Percentiles rank a stretch among this genome's conserved stretches.
phyloP scores from a whole-genome alignment of 2,888 invertebrate genomes.

The Hirtodrosophila trivittata region DNA sequence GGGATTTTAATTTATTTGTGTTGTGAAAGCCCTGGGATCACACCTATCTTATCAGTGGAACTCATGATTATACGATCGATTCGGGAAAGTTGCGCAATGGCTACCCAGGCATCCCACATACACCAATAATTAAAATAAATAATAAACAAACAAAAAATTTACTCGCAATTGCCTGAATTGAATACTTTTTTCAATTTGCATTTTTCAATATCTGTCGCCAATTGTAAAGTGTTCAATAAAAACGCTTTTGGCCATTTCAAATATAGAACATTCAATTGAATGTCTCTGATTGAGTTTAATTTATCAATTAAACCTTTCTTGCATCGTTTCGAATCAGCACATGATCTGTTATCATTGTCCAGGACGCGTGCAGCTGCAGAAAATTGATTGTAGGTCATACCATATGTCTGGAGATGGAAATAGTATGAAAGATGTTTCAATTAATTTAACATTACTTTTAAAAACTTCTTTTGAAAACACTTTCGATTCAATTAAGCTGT shows the following conservation, averaged over 20 bases:
- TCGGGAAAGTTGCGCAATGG: not conserved
- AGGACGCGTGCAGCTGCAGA: no score
- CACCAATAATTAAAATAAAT: constrained; percentile 9
- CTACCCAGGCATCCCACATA: not conserved
- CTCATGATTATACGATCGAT: not conserved
- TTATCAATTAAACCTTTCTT: constrained; percentile 26
- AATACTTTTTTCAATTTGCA: constrained; percentile 7
- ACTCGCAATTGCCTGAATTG: constrained; percentile 41
- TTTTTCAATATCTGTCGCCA: no score
- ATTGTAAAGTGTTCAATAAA: no score
- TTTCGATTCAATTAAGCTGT: no score
- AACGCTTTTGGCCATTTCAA: constrained; percentile 31
- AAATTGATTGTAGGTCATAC: no score
- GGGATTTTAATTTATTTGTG: constrained; percentile 17
- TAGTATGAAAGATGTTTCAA: no score
- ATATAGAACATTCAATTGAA: constrained; percentile 23
- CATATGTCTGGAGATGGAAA: no score
- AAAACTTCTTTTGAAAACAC: no score
- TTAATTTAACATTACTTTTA: no score
- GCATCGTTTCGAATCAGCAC: no score
- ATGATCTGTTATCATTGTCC: no score
- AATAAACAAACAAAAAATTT: constrained; percentile 16
- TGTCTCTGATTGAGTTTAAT: constrained; percentile 63
- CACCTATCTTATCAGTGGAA: constrained; percentile 39
- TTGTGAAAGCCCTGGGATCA: constrained; percentile 6